Evolutionary conservation across 2,888 invertebrate genomes (phyloP).

Genomic region (Malthinus flaveolus): DNA sequence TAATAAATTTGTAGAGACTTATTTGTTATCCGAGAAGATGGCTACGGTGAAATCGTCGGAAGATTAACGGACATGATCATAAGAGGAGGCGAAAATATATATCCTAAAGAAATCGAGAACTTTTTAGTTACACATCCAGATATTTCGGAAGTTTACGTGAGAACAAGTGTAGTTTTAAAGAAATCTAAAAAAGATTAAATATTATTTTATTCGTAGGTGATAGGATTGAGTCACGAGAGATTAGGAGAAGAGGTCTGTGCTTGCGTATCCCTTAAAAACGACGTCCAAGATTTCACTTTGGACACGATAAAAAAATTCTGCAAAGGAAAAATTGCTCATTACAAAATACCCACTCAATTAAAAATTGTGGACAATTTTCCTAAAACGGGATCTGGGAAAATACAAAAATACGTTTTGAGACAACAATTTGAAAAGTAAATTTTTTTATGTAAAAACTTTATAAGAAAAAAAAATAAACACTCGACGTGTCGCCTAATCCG

Average conservation of each 20-base stretch:
- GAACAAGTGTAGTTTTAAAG: slow-evolving; percentile 21
- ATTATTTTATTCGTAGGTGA: slow-evolving; percentile 57
- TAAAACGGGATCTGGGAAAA: slow-evolving; percentile 81
- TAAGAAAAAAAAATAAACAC: neutral
- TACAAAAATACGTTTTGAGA: slow-evolving; percentile 70
- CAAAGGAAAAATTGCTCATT: slow-evolving; percentile 72
- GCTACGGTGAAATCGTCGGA: slow-evolving; percentile 73
- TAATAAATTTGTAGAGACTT: slow-evolving; percentile 64
- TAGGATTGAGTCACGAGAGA: slow-evolving; percentile 73
- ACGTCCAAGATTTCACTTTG: slow-evolving; percentile 54
- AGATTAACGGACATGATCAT: slow-evolving; percentile 79
- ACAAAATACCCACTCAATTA: slow-evolving; percentile 78
- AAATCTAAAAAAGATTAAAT: neutral
- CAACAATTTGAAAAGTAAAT: slow-evolving; percentile 39
- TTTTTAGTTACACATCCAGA: slow-evolving; percentile 72
- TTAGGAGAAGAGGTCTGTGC: slow-evolving; percentile 79
- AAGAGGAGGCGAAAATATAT: slow-evolving; percentile 82
- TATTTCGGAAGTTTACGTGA: slow-evolving; percentile 72
- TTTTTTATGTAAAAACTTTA: neutral
- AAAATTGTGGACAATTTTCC: slow-evolving; percentile 72
- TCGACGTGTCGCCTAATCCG: too few relatives aligned
- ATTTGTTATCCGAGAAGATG: slow-evolving; percentile 67
- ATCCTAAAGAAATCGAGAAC: slow-evolving; percentile 81
- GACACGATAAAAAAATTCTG: slow-evolving; percentile 68
- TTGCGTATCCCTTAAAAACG: slow-evolving; percentile 63